Conservation (phyloP, 2,797 vertebrate species). For the Poeciliopsis paucimaculata region DNA sequence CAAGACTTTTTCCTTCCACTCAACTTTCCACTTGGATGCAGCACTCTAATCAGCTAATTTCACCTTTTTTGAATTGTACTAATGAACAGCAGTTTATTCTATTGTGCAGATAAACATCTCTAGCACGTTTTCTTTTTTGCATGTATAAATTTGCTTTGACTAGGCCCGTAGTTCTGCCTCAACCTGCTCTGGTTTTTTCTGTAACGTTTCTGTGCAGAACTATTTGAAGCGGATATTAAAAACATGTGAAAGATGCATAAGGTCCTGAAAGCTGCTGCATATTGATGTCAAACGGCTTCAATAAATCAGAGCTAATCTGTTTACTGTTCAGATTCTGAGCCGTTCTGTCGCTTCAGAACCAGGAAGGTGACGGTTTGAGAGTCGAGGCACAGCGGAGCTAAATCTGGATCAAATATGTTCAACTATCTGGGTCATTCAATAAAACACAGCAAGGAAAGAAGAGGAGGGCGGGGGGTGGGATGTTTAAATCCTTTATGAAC, state of each 20-base stretch:
- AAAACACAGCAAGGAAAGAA: slow-evolving; percentile 17
- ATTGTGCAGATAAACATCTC: not conserved
- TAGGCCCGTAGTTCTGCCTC: not conserved
- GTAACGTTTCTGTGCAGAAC: not conserved
- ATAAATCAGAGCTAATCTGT: not conserved
- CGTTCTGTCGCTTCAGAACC: not conserved
- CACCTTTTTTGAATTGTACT: not conserved
- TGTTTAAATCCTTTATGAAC: not conserved
- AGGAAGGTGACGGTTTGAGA: slow-evolving; percentile 16
- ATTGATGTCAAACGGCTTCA: not conserved
- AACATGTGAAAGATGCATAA: not conserved
- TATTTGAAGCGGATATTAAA: not conserved
- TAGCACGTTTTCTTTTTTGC: not conserved
- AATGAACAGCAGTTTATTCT: not conserved
- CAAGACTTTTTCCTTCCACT: not conserved
- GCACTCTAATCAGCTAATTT: not conserved
- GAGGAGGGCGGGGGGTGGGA: slow-evolving; percentile 2
- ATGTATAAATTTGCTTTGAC: not conserved
- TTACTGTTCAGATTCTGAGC: not conserved
- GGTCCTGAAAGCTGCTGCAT: not conserved
- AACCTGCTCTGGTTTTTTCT: too few species aligned
- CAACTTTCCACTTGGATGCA: not conserved
- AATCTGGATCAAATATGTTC: slow-evolving; percentile 44
- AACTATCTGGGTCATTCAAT: slow-evolving; percentile 63
- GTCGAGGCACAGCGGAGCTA: slow-evolving; percentile 43